These are phyloP conservation scores for Xestia sexstrigata DNA, from an alignment of 2,888 invertebrate genomes.

Conservation along the genomic window DNA sequence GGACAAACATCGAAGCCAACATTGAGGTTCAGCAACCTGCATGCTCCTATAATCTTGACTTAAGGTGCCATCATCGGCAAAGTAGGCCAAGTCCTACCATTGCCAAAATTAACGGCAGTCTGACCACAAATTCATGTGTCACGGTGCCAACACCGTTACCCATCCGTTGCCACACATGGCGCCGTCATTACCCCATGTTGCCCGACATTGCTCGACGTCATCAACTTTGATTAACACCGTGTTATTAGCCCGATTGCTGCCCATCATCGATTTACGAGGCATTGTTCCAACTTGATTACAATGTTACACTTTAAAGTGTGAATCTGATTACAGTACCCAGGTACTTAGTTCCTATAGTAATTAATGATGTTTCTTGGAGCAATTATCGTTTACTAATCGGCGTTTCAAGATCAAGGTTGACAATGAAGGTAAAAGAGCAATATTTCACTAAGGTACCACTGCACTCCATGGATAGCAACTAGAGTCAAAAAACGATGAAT, in stretches of 20 bases:
- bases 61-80: background rate
- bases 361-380: background rate
- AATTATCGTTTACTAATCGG: constrained; percentile 14
- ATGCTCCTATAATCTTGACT: background rate
- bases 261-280: constrained; percentile 52
- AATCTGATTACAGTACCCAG: constrained; percentile 26
- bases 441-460: no score
- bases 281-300: constrained; percentile 51
- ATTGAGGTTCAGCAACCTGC: background rate
- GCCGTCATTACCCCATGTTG: background rate
- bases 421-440: background rate
- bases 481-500: background rate
- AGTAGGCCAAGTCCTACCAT: background rate
- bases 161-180: background rate
- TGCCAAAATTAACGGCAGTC: constrained; percentile 30
- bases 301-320: constrained; percentile 38
- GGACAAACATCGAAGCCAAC: background rate
- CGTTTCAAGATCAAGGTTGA: constrained; percentile 11
- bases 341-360: constrained; percentile 9
- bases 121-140: constrained; percentile 16
- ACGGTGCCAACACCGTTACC: constrained; percentile 1
- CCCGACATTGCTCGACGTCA: constrained; percentile 3
- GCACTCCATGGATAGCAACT: background rate
- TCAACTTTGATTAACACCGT: constrained; percentile 45
- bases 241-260: constrained; percentile 48